Conservation (phyloP, 2,888 invertebrate genomes). For the Nycteola revayana region DNA sequence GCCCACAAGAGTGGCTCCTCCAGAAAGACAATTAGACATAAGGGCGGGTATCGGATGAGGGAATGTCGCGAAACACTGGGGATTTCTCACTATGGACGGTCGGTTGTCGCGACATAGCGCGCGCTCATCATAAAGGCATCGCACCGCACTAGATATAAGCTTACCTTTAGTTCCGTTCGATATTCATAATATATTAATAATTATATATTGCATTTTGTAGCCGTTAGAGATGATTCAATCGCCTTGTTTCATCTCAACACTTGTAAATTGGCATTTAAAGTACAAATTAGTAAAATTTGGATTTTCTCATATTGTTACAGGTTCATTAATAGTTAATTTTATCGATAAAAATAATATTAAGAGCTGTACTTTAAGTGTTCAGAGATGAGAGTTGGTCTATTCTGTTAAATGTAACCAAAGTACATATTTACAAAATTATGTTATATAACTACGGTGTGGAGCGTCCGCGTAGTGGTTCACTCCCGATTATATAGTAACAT, state of each 20-base stretch:
- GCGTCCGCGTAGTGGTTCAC: conserved; percentile 29
- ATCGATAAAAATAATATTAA: conserved; percentile 75
- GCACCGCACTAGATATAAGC: conserved; percentile 79
- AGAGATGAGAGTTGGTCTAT: conserved; percentile 72
- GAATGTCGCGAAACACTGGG: conserved; percentile 79
- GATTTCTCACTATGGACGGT: conserved; percentile 80
- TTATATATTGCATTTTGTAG: conserved; percentile 58
- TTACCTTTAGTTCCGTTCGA: conserved; percentile 67
- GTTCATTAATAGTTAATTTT: conserved; percentile 80
- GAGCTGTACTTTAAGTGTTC: conserved; percentile 82
- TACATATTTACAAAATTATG: conserved; percentile 53
- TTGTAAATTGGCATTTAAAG: conserved; percentile 81
- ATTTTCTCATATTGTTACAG: conserved; percentile 81
- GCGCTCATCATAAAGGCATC: conserved; percentile 80
- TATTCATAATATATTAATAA: conserved; percentile 43
- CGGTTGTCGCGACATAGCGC: conserved; percentile 67
- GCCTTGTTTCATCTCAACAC: conserved; percentile 73
- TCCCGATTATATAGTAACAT: neutral
- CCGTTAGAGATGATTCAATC: conserved; percentile 71
- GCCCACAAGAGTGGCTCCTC: conserved; percentile 81
- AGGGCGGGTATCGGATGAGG: conserved; percentile 75
- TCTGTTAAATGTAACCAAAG: conserved; percentile 68
- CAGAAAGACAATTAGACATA: conserved; percentile 81
- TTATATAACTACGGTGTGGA: conserved; percentile 36
- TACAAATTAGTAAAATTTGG: conserved; percentile 82